phyloP scores from a whole-genome alignment of 2,113 vertebrate species.

The Phoenicopterus ruber region DNA sequence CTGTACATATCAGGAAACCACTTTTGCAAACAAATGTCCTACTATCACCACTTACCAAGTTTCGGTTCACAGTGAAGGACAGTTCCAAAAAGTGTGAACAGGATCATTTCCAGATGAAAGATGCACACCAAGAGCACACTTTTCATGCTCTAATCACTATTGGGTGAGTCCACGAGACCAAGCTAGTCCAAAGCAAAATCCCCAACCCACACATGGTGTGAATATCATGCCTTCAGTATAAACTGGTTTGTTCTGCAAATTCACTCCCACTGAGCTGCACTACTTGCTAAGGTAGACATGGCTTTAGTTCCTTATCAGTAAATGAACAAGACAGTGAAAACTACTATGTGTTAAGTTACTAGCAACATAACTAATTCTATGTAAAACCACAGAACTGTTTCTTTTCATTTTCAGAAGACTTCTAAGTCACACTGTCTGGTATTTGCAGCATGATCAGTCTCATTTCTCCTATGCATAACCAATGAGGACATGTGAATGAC shows the following conservation, averaged over 20 bases:
- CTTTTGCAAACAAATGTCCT: neutral
- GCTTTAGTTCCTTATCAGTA: neutral
- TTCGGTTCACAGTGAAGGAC: neutral
- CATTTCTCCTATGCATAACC: neutral
- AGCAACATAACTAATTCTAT: neutral
- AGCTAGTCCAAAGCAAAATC: neutral
- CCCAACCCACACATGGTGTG: neutral
- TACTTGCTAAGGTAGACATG: neutral
- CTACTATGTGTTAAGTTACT: neutral
- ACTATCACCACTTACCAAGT: neutral
- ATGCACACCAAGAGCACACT: neutral
- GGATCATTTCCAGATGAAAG: neutral
- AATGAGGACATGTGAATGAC: neutral
- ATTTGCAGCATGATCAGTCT: neutral
- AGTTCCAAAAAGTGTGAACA: neutral
- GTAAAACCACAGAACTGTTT: neutral
- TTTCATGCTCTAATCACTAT: neutral
- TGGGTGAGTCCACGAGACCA: neutral
- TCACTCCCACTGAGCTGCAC: neutral
- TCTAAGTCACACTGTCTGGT: neutral
- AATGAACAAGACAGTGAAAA: neutral
- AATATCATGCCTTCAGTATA: neutral
- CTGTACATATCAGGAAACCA: neutral
- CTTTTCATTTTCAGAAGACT: neutral
- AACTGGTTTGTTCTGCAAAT: neutral